Evolutionary conservation across 2,113 vertebrate species (phyloP), one percentile per base, ranked within the genome.

Genomic region (Oryzias javanicus): DNA sequence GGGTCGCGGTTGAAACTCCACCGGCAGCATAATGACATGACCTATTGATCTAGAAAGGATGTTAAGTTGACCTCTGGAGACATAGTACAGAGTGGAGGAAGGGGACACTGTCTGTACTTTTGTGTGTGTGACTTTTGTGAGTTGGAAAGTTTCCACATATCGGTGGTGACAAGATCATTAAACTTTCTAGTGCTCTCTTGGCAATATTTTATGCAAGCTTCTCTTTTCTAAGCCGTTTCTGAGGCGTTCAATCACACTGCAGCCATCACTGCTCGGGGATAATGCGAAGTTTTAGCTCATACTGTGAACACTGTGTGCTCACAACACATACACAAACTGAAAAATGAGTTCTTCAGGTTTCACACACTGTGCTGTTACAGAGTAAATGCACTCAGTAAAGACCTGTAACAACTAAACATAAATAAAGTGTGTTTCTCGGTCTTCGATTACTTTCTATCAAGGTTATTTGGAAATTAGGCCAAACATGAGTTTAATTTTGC

Each of bases 21-120:
- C 56, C 48, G 5, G 79, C 65, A 74, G 77, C 68, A 74, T 76
- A 76, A 81, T 74, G 75, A 79, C 77, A 67, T 74, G 81, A 81
- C 76, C 84, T 85, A 83, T 83, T 85, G 79, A 86, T 85, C 76
- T 64, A 17, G 59, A 60, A 74, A 65, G 61, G 61, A 68, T 14
- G 55, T 78, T 47, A 66, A 57, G 55, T 62, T 68, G 78, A 83
- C 78, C 78, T 74, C 81, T 64, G 47, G 72, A 80, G 60, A 66
- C 12, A 73, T 12, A 29, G 63, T 20, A 49, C 13, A 53, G 29
- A 45, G 4, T 17, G 63, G 57, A 65, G 60, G 41, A 42, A n/a
- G 18, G 14, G 65, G 20, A 52, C 5, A 8, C 42, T 17, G 19
- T 51, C 4, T 59, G 55, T 35, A 35, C 45, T 1, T 14, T n/a